Evolutionary conservation across 2,888 invertebrate species (phyloP).

Genomic region (Sceliomorpha sp.): DNA sequence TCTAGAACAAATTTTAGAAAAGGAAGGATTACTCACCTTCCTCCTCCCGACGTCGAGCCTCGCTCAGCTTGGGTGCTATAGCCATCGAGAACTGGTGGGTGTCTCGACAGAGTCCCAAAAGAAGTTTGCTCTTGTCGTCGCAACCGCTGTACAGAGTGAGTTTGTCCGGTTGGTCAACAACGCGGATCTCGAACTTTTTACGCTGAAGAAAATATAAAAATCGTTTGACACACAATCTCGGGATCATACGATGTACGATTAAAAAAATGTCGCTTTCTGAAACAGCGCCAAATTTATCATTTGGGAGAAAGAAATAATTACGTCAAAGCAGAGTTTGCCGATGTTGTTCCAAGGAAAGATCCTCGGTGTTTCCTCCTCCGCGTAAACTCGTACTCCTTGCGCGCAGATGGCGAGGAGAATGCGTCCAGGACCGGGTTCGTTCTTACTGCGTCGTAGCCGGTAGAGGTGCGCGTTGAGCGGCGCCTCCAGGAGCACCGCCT

Average conservation of each 20-base stretch:
- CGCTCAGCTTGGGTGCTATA: slow-evolving; percentile 91
- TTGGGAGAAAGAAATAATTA: slow-evolving; percentile 63
- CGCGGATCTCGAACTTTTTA: slow-evolving; percentile 97
- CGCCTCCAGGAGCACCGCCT: slow-evolving; percentile 90
- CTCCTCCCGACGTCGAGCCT: slow-evolving; percentile 90
- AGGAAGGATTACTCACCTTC: slow-evolving; percentile 86
- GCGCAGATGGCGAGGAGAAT: slow-evolving; percentile 96
- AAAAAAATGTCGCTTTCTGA: slow-evolving; percentile 1
- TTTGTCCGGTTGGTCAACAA: slow-evolving; percentile 89
- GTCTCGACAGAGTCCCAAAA: slow-evolving; percentile 92
- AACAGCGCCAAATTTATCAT: too few relatives aligned
- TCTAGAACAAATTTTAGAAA: too few relatives aligned
- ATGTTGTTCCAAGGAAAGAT: slow-evolving; percentile 97
- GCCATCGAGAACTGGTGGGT: slow-evolving; percentile 98
- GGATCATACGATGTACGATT: too few relatives aligned
- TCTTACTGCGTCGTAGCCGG: slow-evolving; percentile 89
- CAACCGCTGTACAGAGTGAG: slow-evolving; percentile 94
- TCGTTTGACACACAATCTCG: too few relatives aligned
- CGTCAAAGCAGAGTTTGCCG: slow-evolving; percentile 95
- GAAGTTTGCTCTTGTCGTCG: slow-evolving; percentile 96
- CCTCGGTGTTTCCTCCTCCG: slow-evolving; percentile 83
- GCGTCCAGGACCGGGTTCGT: slow-evolving; percentile 88
- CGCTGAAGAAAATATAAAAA: slow-evolving; percentile 84
- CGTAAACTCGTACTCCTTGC: slow-evolving; percentile 93
- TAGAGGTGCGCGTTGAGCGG: slow-evolving; percentile 95